These are phyloP conservation scores for Nomada ferruginata DNA, from an alignment of 2,888 invertebrate genomes.

Conservation along the genomic window DNA sequence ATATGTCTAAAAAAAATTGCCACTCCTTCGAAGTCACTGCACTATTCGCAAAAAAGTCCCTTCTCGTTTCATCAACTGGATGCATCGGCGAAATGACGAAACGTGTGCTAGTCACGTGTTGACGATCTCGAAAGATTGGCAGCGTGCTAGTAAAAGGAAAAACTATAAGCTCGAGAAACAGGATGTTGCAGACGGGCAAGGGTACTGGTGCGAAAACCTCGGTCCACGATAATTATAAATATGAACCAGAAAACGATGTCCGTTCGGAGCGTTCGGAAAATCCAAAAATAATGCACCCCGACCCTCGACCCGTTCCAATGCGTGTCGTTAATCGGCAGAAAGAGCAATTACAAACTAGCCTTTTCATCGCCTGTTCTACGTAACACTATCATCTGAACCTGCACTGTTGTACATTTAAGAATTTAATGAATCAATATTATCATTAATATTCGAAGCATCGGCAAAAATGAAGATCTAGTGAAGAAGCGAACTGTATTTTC, in stretches of 20 bases:
- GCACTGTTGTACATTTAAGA: too few relatives aligned
- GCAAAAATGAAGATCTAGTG: too few relatives aligned
- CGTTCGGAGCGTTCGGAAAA: constrained; percentile 37
- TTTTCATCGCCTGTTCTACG: not conserved
- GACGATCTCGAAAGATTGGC: constrained; percentile 55
- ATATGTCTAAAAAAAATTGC: too few relatives aligned
- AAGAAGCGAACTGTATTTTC: too few relatives aligned
- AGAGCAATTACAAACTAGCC: not conserved
- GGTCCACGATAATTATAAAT: constrained; percentile 68
- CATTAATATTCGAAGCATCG: too few relatives aligned
- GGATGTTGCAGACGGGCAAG: constrained; percentile 69
- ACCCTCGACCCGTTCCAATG: constrained; percentile 13
- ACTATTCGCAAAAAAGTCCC: constrained; percentile 13
- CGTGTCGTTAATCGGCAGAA: not conserved
- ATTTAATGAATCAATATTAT: too few relatives aligned
- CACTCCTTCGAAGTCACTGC: not conserved
- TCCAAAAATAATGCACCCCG: constrained; percentile 56
- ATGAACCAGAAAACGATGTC: constrained; percentile 61
- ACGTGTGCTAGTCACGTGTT: constrained; percentile 72
- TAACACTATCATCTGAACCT: too few relatives aligned
- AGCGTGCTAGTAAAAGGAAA: constrained; percentile 54
- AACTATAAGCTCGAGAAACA: constrained; percentile 65
- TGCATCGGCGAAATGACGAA: constrained; percentile 58
- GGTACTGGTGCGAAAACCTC: constrained; percentile 48
- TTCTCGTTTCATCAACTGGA: constrained; percentile 15